Evolutionary conservation across 2,888 invertebrate species (phyloP).

Genomic region (Sarcophaga variegata): DNA sequence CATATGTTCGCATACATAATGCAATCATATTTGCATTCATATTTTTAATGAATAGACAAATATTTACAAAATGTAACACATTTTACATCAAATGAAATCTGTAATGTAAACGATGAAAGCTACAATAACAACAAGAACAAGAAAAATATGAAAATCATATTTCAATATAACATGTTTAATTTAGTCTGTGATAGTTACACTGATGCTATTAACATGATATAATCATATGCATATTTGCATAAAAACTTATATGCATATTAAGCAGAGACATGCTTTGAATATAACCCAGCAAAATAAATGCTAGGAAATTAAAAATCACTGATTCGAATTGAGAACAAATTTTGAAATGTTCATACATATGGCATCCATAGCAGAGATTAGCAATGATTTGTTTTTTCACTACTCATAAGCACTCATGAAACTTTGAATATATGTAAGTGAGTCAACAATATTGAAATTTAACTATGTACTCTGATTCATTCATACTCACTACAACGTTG

Average conservation of each 20-base stretch:
- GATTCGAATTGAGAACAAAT: too few species aligned
- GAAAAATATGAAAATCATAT: background rate
- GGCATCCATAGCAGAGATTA: too few species aligned
- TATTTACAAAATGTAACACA: constrained; percentile 16
- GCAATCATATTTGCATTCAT: background rate
- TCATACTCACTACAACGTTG: too few species aligned
- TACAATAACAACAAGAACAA: background rate
- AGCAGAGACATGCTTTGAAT: background rate
- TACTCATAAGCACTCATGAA: too few species aligned
- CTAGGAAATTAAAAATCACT: background rate
- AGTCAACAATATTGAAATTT: too few species aligned
- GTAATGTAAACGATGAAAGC: background rate
- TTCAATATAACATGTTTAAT: constrained; percentile 11
- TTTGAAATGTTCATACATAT: background rate
- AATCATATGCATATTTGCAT: background rate
- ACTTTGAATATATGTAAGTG: too few species aligned
- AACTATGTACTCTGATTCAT: too few species aligned
- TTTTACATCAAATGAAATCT: constrained; percentile 27
- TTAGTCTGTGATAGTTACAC: constrained; percentile 5
- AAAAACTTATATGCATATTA: background rate
- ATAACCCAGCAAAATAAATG: background rate
- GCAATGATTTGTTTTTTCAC: too few species aligned
- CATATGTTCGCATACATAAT: background rate
- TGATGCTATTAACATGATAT: background rate
- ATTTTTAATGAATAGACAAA: background rate